Conservation (phyloP, 2,888 invertebrate genomes). For the Andricus curvator region DNA sequence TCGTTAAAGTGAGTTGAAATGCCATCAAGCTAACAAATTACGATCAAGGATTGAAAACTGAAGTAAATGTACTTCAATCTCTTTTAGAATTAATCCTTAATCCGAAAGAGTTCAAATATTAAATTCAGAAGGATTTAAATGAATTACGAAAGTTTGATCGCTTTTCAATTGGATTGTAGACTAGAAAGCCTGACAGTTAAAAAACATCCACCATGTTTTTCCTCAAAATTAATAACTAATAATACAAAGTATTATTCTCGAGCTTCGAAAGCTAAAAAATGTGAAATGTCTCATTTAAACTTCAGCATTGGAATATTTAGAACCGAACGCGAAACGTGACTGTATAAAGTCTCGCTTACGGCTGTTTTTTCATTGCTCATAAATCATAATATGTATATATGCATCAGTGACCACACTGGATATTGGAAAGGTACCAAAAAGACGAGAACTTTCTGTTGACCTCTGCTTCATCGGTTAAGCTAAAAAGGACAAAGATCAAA, state of each 20-base stretch:
- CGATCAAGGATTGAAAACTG: too few species aligned
- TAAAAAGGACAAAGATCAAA: background rate
- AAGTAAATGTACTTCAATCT: too few species aligned
- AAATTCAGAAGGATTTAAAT: too few species aligned
- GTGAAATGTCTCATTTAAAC: background rate
- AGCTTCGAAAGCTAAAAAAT: background rate
- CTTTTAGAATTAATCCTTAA: too few species aligned
- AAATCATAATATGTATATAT: constrained; percentile 17
- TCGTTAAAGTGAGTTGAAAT: too few species aligned
- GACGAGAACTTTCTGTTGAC: constrained; percentile 2
- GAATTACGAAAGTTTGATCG: too few species aligned
- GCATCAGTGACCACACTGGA: constrained; percentile 20
- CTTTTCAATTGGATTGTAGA: background rate
- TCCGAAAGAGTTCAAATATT: too few species aligned
- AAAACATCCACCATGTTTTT: background rate
- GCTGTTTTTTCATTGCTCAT: constrained; percentile 25
- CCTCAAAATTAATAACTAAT: background rate
- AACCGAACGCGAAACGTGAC: background rate
- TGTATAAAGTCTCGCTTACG: constrained; percentile 2
- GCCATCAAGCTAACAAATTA: too few species aligned
- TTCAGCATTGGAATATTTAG: background rate
- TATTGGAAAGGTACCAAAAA: constrained; percentile 30
- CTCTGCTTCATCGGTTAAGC: background rate
- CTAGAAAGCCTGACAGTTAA: background rate
- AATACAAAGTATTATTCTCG: background rate